Conservation (phyloP, 2,797 vertebrate genomes). For the Phylloscopus collybita region DNA sequence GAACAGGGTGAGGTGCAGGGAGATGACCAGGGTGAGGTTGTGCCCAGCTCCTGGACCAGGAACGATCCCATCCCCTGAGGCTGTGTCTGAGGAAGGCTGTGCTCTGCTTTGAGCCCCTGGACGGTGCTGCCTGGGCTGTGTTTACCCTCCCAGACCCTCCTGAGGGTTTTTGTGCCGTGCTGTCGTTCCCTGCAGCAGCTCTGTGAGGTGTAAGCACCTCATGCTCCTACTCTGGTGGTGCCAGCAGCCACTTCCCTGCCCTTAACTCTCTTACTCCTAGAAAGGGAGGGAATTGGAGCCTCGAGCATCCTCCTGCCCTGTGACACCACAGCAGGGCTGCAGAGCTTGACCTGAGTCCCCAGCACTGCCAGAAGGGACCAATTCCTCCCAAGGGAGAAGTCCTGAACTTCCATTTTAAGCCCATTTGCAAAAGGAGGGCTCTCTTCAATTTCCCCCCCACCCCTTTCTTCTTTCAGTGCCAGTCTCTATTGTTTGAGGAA, state of each 20-base stretch:
- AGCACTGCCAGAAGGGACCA: not conserved
- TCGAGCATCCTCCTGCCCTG: not conserved
- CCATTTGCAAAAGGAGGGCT: not conserved
- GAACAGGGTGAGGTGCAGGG: too few relatives aligned
- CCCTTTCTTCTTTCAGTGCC: not conserved
- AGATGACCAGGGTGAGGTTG: not conserved
- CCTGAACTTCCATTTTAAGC: constrained; percentile 2
- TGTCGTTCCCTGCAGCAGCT: not conserved
- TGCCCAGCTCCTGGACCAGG: not conserved
- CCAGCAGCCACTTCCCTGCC: not conserved
- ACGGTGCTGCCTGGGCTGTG: not conserved
- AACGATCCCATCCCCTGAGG: not conserved
- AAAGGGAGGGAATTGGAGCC: not conserved
- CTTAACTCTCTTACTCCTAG: fast-evolving
- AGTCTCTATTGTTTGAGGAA: constrained; percentile 56
- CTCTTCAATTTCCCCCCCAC: not conserved
- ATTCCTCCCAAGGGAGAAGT: not conserved
- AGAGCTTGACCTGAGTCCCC: fast-evolving
- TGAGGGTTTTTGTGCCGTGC: not conserved
- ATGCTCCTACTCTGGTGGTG: fast-evolving
- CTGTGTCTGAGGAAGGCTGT: not conserved
- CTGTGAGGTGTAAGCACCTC: not conserved
- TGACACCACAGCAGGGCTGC: not conserved
- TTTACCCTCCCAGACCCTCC: not conserved
- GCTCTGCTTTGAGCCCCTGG: not conserved